Evolutionary conservation across 2,888 invertebrate species (phyloP), one percentile per base, ranked within the genome.

Genomic region (Cyrtodaria siliqua): DNA sequence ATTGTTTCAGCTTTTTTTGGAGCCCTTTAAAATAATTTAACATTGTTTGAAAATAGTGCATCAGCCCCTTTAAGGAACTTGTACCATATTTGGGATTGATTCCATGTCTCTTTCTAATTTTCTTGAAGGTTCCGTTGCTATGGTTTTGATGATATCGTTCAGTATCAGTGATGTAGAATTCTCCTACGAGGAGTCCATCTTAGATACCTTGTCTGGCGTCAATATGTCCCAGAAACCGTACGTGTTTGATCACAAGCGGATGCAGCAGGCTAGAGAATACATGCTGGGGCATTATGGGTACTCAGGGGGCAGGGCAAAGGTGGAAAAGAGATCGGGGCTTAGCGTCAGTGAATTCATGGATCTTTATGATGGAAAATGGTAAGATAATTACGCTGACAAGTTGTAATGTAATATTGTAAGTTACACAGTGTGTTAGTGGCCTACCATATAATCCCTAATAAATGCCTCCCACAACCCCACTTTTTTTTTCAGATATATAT

Each of bases 351-450:
- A 92, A 75, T 92, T 90, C 82, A 81, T 83, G 66, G 91, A 92
- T 71, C 81, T 91, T 16, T 92, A 92, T 79, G 92, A 92, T 84
- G 90, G 87, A 24, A 92, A 92, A 84, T 92, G 92, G 92, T 92
- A 76, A 72, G 85, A 75, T 33, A 8, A 12, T 33, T 33, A 33
- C 12, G n/a, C n/a, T n/a, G n/a, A n/a, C n/a, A n/a, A n/a, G n/a
- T n/a, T n/a, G n/a, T n/a, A n/a, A n/a, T n/a, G n/a, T n/a, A n/a
- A n/a, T n/a, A n/a, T n/a, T n/a, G n/a, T n/a, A n/a, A n/a, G n/a
- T n/a, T n/a, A n/a, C n/a, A n/a, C n/a, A n/a, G n/a, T n/a, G n/a
- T n/a, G n/a, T n/a, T n/a, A n/a, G n/a, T n/a, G n/a, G n/a, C n/a
- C n/a, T n/a, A n/a, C n/a, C n/a, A n/a, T n/a, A n/a, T n/a, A n/a